phyloP scores from a whole-genome alignment of 2,113 vertebrate species.

The Amblyopsis rosae region DNA sequence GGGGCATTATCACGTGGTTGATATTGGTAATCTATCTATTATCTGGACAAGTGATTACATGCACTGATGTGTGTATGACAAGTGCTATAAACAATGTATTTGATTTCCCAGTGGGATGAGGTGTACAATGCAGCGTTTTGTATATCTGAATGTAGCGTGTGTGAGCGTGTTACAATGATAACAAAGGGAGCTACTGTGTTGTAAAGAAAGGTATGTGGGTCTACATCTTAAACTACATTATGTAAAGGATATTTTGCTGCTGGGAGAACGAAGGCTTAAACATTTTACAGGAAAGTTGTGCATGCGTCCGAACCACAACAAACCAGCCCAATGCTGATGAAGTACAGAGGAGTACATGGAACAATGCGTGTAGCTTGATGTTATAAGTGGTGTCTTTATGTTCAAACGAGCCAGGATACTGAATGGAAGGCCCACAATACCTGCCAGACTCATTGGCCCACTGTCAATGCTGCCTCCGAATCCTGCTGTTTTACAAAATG shows the following conservation, averaged over 20 bases:
- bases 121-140: too few relatives aligned
- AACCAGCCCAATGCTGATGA: constrained; percentile 24
- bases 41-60: too few relatives aligned
- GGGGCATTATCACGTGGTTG: too few relatives aligned
- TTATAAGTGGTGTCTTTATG: constrained; percentile 10
- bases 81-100: too few relatives aligned
- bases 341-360: not conserved
- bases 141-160: too few relatives aligned
- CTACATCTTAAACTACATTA: not conserved
- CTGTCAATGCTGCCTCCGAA: constrained; percentile 96
- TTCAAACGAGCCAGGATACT: constrained; percentile 23
- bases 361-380: constrained; percentile 15
- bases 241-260: not conserved
- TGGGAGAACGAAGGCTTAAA: constrained; percentile 3
- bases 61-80: too few relatives aligned
- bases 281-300: constrained; percentile 16
- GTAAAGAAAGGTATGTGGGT: not conserved
- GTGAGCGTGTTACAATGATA: too few relatives aligned
- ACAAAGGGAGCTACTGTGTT: not conserved
- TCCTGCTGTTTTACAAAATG: constrained; percentile 86
- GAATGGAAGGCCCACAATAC: constrained; percentile 62
- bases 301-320: constrained; percentile 20
- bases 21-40: too few relatives aligned
- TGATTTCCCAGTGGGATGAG: too few relatives aligned
- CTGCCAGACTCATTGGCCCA: constrained; percentile 87